phyloP scores from a whole-genome alignment of 2,113 vertebrate species.

The Sterna hirundo region DNA sequence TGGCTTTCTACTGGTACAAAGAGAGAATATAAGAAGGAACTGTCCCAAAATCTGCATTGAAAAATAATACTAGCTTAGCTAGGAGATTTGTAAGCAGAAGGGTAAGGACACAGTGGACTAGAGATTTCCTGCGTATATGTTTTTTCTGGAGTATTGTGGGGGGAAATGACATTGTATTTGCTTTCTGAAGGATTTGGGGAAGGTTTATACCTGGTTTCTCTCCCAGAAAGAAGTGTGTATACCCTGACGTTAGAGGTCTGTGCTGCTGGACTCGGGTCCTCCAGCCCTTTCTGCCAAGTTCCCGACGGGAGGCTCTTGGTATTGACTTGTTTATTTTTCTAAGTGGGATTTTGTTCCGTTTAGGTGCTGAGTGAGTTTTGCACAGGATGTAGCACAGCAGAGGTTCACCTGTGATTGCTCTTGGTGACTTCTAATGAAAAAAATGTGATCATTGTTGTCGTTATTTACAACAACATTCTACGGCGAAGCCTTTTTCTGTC shows the following conservation, averaged over 20 bases:
- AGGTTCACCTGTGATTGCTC: not conserved
- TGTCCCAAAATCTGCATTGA: not conserved
- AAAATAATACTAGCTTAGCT: not conserved
- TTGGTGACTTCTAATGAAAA: not conserved
- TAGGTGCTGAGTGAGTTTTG: not conserved
- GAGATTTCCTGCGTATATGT: not conserved
- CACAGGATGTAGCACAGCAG: not conserved
- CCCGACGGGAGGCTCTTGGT: not conserved
- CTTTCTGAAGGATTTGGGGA: not conserved
- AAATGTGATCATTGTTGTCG: not conserved
- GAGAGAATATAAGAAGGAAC: not conserved
- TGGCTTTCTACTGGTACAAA: not conserved
- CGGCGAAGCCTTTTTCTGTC: not conserved
- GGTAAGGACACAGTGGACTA: not conserved
- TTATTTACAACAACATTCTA: not conserved
- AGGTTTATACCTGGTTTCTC: not conserved
- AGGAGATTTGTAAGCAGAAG: not conserved
- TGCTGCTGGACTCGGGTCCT: not conserved
- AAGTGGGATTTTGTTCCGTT: not conserved
- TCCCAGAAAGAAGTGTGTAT: not conserved
- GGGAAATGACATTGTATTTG: not conserved
- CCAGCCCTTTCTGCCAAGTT: not conserved
- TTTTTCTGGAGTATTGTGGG: not conserved
- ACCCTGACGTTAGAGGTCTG: not conserved
- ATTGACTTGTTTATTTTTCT: not conserved